Evolutionary conservation across 2,113 vertebrate genomes (phyloP).

Genomic region (Sisor rabdophorus): DNA sequence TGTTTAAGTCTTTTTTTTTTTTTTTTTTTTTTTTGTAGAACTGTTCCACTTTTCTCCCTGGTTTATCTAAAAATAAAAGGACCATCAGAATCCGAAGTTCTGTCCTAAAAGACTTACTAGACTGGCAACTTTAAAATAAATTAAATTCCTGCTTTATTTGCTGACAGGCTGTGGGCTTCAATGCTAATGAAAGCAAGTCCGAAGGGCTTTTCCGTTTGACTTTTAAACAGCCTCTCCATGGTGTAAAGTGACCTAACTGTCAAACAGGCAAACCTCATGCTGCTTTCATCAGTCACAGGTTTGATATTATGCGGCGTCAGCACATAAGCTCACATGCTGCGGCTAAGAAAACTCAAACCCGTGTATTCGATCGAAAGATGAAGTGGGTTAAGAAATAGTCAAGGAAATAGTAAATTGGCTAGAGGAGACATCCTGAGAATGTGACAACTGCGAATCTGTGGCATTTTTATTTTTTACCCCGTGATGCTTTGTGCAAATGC

Average conservation of each 20-base stretch:
- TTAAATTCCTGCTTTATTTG: conserved; percentile 24
- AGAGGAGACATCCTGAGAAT: not conserved
- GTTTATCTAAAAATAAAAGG: not conserved
- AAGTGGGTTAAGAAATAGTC: not conserved
- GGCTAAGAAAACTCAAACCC: not conserved
- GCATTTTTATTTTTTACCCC: not conserved
- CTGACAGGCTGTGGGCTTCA: conserved; percentile 28
- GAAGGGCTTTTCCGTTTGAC: conserved; percentile 55
- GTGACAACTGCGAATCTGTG: not conserved
- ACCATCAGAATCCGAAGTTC: conserved; percentile 27
- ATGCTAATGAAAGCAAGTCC: conserved; percentile 36
- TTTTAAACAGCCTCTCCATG: conserved; percentile 52
- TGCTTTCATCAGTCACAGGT: conserved; percentile 50
- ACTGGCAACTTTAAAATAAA: not conserved
- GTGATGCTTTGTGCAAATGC: not conserved
- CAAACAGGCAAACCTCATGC: conserved; percentile 48
- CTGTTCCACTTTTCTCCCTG: not conserved
- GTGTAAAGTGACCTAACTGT: conserved; percentile 51
- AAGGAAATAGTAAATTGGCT: not conserved
- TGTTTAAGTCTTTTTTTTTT: not conserved
- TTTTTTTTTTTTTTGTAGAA: not conserved
- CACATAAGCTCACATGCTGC: not conserved
- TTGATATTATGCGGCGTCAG: conserved; percentile 40
- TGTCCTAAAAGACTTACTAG: conserved; percentile 3
- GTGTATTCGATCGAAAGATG: conserved; percentile 36